A percentile compares a stretch with the other conserved stretches of the same genome.
Conservation (phyloP, 1,140 invertebrate species). For the Eupeodes corollae region DNA sequence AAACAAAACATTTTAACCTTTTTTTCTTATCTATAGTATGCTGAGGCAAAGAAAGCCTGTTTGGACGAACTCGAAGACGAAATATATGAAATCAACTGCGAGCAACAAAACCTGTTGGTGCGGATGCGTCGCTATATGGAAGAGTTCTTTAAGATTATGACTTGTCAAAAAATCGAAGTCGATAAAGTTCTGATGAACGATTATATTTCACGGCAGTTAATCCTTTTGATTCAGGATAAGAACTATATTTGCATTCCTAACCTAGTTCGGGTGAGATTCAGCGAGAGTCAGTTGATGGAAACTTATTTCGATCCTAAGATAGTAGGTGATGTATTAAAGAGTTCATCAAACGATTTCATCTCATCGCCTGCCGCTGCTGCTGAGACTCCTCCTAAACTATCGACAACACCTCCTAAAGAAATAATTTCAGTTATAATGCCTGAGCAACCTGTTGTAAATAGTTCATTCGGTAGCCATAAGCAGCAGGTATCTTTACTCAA, state of each 20-base stretch:
- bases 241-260: slow-evolving; percentile 17
- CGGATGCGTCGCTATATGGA: slow-evolving; percentile 21
- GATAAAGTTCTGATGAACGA: slow-evolving; percentile 16
- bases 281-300: slow-evolving; percentile 28
- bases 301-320: slow-evolving; percentile 25
- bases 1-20: background rate
- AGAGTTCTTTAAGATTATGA: slow-evolving; percentile 17
- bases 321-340: slow-evolving; percentile 17
- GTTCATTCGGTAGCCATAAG: background rate
- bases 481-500: background rate
- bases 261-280: slow-evolving; percentile 18
- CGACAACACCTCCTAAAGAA: background rate
- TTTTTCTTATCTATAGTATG: no score
- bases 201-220: slow-evolving; percentile 20
- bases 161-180: slow-evolving; percentile 15
- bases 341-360: background rate
- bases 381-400: background rate
- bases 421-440: background rate
- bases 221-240: slow-evolving; percentile 21
- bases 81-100: slow-evolving; percentile 31
- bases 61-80: slow-evolving; percentile 29
- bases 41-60: background rate
- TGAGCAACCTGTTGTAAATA: background rate
- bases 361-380: background rate
- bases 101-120: slow-evolving; percentile 25